Base-by-base conservation (phyloP, 2,113 vertebrate genomes). In the Crotalus helleri region DNA sequence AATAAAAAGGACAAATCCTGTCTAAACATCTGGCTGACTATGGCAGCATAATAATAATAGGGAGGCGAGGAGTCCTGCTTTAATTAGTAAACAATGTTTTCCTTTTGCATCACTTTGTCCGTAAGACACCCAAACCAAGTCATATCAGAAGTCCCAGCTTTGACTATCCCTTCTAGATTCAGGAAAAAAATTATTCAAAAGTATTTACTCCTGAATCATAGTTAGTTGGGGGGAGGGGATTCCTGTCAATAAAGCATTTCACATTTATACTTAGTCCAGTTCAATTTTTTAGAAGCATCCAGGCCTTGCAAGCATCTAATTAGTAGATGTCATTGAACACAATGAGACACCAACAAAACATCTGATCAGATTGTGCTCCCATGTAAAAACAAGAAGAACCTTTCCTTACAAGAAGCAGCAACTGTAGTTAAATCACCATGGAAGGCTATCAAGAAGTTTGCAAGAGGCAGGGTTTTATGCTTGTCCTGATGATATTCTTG, bases 401-500 rank as follows among this genome's bases (percentile, higher is more conserved):
- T 93, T 64, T 64, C 53, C 59, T 53, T 92, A 33, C 59, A 94
- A 93, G 85, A 95, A 96, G 92, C 92, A 92, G 12, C 92, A 93
- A 95, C 12, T 89, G 39, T 91, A 95, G 81, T 69, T 95, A 61
- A 61, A 86, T 21, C 96, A 90, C 92, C 96, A 90, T 94, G 92
- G 95, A 93, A 90, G 93, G 90, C 33, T 89, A 85, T 64, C 94
- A 23, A 87, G 87, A 94, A 81, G 91, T 95, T 94, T 87, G 96
- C 93, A 93, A 94, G 85, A 95, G 94, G 93, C 90, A 92, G 91
- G 46, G 91, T 96, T 96, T 97, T 97, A 96, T 94, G 95, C 64
- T 93, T 96, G 74, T 93, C 94, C 94, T 95, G 92, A 95, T 58
- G 12, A 92, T 95, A 93, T 91, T 94, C 92, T 93, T 96, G 93